Evolutionary conservation across 2,797 vertebrate species (phyloP), one percentile per base, ranked within the genome.

Genomic region (Spinibarbus caldwelli): DNA sequence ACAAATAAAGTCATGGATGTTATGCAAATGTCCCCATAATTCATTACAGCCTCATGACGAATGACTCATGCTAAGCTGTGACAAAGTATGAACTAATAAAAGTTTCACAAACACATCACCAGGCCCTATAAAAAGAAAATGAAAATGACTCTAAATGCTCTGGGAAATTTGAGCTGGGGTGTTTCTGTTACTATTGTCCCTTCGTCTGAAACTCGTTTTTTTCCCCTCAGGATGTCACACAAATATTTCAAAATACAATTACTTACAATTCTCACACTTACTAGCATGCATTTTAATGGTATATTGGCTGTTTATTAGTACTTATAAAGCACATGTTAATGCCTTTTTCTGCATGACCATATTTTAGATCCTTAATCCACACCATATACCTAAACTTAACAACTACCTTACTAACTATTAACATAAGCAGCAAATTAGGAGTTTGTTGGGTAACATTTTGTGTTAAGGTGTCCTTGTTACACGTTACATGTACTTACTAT

Each of bases 41-140:
- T 41, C 15, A 41, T 70, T 81, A 70, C 31, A 70, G 21, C n/a
- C 66, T 54, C 64, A 17, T 70, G 45, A 70, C 5, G 21, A 54
- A 52, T 70, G 45, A 80, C 45, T 80, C 79, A 81, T 70, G 49
- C 36, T 29, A 80, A 81, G 41, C 80, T 71, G 15, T 81, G 49
- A 81, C 34, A 43, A 4, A 71, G 47, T 71, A 71, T 7, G 1
- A 38, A 52, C 31, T 36, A 19, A 23, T 23, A 54, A 49, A 70
- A 41, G 45, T 49, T 80, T 41, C 14, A 54, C 21, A 41, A 52
- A 70, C 31, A 38, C 47, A 29, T 31, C 12, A 45, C 45, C 3
- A 4, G 21, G 4, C 0, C n/a, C 34, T 19, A 57, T 43, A 26
- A 82, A 70, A 41, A 29, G 17, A 41, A 71, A 57, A 66, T 43